Percentiles rank a stretch among this genome's conserved stretches.
These are phyloP conservation scores for Thomomys bottae DNA, from an alignment of 2,113 vertebrate genomes.

Conservation along the genomic window DNA sequence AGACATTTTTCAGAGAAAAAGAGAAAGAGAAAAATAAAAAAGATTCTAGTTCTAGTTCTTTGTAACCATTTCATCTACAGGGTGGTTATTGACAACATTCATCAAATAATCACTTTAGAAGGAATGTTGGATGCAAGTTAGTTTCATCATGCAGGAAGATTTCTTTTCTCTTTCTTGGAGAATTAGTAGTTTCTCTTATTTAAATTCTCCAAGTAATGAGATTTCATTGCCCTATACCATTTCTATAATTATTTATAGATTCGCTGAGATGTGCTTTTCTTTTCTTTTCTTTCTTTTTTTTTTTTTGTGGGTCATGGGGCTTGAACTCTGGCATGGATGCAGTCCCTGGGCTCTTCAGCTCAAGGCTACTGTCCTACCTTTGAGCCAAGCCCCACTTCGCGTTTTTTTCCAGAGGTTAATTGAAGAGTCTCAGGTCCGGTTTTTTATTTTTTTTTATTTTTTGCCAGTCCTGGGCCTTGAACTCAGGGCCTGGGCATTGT, in stretches of 20 bases:
- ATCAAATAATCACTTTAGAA: background rate
- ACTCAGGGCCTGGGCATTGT: no score
- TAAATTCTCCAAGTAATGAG: background rate
- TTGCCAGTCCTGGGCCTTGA: no score
- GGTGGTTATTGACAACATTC: background rate
- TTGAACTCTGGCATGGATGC: no score
- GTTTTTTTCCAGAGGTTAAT: no score
- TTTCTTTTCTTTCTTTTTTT: no score
- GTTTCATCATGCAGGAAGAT: background rate
- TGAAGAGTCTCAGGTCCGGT: no score
- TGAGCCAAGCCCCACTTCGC: no score
- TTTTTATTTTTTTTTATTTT: no score
- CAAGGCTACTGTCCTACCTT: no score
- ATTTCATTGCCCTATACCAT: background rate
- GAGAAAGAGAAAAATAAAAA: background rate
- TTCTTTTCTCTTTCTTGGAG: background rate
- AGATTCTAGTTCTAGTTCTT: background rate
- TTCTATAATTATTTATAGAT: slow-evolving; percentile 14
- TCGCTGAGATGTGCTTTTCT: no score
- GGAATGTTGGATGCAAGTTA: background rate
- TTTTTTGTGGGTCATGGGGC: no score
- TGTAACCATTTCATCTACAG: background rate
- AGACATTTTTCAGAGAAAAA: background rate
- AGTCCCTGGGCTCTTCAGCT: no score
- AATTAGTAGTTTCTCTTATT: background rate